These are phyloP conservation scores for Tachuris rubrigastra DNA, from an alignment of 2,113 vertebrate species.

Conservation along the genomic window DNA sequence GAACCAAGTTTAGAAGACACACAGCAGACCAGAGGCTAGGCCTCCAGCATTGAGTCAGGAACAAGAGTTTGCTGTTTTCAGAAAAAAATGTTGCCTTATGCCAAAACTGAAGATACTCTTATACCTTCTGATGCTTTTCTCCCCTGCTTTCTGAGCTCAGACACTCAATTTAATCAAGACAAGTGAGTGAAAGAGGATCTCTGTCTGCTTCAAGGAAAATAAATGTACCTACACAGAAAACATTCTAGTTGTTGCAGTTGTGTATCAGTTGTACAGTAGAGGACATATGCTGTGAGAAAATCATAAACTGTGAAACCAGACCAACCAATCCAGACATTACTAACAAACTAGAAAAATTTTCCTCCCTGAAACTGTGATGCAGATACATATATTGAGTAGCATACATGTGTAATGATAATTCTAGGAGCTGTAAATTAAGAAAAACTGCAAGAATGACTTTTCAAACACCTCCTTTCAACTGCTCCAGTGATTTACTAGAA, in stretches of 20 bases:
- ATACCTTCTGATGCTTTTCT: background rate
- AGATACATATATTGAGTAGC: background rate
- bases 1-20: background rate
- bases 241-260: background rate
- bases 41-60: background rate
- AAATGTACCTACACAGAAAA: background rate
- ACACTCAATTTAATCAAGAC: background rate
- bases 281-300: background rate
- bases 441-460: background rate
- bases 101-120: background rate
- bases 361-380: background rate
- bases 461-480: background rate
- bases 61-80: background rate
- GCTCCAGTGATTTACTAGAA: slow-evolving; percentile 7
- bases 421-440: background rate
- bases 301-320: background rate
- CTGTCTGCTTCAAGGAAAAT: background rate
- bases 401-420: background rate
- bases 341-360: background rate
- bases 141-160: background rate
- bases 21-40: background rate
- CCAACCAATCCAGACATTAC: background rate
- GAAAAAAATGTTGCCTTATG: background rate
- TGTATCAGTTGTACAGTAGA: background rate
- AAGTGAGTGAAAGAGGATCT: background rate